Percentiles rank a stretch among this genome's conserved stretches.
These are phyloP conservation scores for Chironomus tentans DNA, from an alignment of 2,888 invertebrate genomes.

Conservation along the genomic window DNA sequence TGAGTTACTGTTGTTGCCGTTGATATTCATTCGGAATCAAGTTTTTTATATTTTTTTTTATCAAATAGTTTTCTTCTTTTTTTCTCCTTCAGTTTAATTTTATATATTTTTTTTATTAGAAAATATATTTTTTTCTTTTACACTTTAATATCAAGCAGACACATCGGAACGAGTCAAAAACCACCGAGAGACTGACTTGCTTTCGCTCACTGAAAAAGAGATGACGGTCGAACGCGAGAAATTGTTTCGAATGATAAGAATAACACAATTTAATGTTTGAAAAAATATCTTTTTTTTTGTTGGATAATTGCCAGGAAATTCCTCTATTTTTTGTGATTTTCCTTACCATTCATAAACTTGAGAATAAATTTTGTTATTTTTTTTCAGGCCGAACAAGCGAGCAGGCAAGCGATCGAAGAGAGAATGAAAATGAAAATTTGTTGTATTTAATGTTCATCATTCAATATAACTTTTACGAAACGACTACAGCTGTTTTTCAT, in stretches of 20 bases:
- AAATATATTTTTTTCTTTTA: background rate
- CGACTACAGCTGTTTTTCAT: background rate
- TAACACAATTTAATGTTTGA: conserved; percentile 1
- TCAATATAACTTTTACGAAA: background rate
- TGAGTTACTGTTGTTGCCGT: no score
- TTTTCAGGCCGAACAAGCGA: background rate
- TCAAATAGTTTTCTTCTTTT: no score
- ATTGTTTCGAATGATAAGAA: conserved; percentile 2
- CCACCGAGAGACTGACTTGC: background rate
- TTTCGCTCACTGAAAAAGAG: no score
- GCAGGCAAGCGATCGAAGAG: background rate
- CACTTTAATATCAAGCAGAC: background rate
- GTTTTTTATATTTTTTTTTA: no score
- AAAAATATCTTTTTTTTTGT: background rate
- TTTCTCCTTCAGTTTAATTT: background rate
- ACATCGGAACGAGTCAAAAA: background rate
- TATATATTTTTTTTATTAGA: background rate
- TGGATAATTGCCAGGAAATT: background rate
- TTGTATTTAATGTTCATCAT: background rate
- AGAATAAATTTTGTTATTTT: background rate
- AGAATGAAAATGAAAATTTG: background rate
- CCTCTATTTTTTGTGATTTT: background rate
- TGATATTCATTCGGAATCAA: no score
- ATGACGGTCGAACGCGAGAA: background rate
- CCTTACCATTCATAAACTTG: background rate